A percentile compares a stretch with the other conserved stretches of the same genome.
Evolutionary conservation across 53 echinoderm and acorn worm species (phyloP).

Genomic region (Holothuria leucospilota): DNA sequence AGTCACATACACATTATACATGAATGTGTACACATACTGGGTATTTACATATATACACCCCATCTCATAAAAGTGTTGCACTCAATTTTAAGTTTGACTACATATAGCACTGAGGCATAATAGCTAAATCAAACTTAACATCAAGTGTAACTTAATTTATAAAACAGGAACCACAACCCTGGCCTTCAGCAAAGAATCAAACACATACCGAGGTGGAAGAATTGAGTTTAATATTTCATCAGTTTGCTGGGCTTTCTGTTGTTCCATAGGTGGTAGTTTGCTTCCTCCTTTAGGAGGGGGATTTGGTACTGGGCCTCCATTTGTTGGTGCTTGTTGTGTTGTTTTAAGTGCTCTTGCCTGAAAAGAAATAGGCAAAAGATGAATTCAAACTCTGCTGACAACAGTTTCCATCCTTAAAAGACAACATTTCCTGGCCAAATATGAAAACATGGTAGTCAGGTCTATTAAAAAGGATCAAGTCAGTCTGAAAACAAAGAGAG

Average conservation of each 20-base stretch:
- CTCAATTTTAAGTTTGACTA: too few species aligned
- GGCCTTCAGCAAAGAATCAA: too few species aligned
- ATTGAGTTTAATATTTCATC: conserved; percentile 99
- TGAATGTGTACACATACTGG: too few species aligned
- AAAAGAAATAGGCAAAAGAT: background rate
- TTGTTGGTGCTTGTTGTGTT: conserved; percentile 84
- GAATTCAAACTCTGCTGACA: background rate
- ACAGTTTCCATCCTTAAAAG: background rate
- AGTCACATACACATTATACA: too few species aligned
- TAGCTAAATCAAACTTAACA: too few species aligned
- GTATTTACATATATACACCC: too few species aligned
- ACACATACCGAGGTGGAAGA: conserved; percentile 84
- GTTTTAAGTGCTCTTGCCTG: conserved; percentile 95
- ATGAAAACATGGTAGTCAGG: background rate
- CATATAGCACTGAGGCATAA: too few species aligned
- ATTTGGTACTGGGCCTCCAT: conserved; percentile 94
- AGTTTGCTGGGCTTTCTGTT: conserved; percentile 97
- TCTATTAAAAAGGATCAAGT: too few species aligned
- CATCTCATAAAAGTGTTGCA: too few species aligned
- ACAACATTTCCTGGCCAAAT: background rate
- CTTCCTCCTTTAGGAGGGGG: conserved; percentile 96
- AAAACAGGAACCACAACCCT: too few species aligned
- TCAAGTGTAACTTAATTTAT: too few species aligned
- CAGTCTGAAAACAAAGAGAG: too few species aligned
- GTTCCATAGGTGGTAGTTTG: conserved; percentile 95